phyloP scores from a whole-genome alignment of 1,140 invertebrate genomes.

The Anthonomus grandis region DNA sequence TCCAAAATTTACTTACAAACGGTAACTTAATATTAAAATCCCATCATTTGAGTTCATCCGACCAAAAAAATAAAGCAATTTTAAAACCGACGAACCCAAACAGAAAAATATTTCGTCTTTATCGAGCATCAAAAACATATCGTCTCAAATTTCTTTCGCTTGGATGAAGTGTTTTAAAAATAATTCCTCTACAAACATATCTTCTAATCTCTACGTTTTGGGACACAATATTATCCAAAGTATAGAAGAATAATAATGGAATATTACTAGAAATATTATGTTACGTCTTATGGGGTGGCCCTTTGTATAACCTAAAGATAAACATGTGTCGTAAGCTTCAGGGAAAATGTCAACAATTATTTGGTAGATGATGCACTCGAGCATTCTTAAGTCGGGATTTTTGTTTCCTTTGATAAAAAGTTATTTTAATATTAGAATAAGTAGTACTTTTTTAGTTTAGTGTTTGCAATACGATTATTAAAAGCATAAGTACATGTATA shows the following conservation, averaged over 20 bases:
- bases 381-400: conserved; percentile 15
- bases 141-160: conserved; percentile 24
- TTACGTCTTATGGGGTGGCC: conserved; percentile 28
- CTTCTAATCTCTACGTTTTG: conserved; percentile 20
- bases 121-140: conserved; percentile 9
- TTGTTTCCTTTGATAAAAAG: no score
- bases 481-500: no score
- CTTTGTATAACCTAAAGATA: conserved; percentile 27
- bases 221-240: conserved; percentile 20
- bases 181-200: conserved; percentile 30
- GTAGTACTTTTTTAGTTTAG: no score
- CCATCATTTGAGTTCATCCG: conserved; percentile 3
- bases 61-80: conserved; percentile 18
- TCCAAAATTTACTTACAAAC: neutral
- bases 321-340: conserved; percentile 30
- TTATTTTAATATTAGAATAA: no score
- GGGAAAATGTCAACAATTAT: conserved; percentile 31
- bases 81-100: conserved; percentile 8
- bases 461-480: no score
- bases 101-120: conserved; percentile 18
- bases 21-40: conserved; percentile 20
- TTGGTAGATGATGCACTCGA: conserved; percentile 29
- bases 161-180: conserved; percentile 26
- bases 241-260: conserved; percentile 3
- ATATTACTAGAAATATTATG: conserved; percentile 33